Evolutionary conservation across 2,113 vertebrate genomes (phyloP), one percentile per base, ranked within the genome.

Genomic region (Caretta caretta): DNA sequence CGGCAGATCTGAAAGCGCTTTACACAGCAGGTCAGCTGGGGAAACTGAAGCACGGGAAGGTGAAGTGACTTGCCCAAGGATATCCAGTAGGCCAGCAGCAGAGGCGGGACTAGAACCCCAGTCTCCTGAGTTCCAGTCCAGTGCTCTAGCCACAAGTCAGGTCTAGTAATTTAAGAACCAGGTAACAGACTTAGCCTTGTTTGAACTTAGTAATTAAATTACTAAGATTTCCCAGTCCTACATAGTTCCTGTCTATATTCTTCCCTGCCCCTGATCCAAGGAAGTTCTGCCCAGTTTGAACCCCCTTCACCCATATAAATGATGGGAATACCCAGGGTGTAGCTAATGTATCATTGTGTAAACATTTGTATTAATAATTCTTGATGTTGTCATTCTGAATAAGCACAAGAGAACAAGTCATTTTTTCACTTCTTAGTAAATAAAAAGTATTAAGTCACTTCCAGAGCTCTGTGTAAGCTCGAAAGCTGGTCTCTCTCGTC

Each of bases 331-430:
- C 86, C 87, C 82, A 91, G 88, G 79, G 48, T 83, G n/a, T 83
- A 90, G 95, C 86, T 96, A 97, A 93, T 25, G 20, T 6, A 53
- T 56, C 86, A 48, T 94, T 27, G 57, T 83, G 56, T 14, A 90
- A 93, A 85, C 75, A 95, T 92, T 84, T 96, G 50, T 31, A 93
- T 76, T 59, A 83, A 86, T 83, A 95, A 95, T 96, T 91, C 92
- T 76, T 95, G 88, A 76, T 83, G 65, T 93, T 94, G 27, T 95
- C 79, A 91, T 25, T 81, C 81, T 85, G 59, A 82, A 54, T 84
- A 78, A 54, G 59, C 83, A 16, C 16, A 20, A 82, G n/a, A 56
- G 29, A 29, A 92, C 48, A 53, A 75, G 75, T 78, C 93, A 69
- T 13, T 85, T 29, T 87, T 89, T 72, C 56, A 89, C 50, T 65